Percentiles rank a stretch among this genome's conserved stretches.
phyloP scores from a whole-genome alignment of 2,888 invertebrate species.

The Acronicta leporina region DNA sequence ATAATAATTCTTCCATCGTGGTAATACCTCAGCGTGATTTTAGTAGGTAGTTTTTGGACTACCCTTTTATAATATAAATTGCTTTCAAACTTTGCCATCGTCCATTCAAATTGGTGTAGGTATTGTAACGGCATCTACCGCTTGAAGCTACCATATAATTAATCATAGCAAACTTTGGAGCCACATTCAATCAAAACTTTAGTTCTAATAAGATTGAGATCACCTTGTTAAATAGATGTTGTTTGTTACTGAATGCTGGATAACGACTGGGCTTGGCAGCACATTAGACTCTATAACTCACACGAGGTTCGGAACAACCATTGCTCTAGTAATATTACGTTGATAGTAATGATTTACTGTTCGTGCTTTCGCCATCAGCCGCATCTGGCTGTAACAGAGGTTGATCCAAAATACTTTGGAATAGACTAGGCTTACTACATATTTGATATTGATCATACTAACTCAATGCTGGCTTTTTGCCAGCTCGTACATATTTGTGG shows the following conservation, averaged over 20 bases:
- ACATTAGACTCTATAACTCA: conserved; percentile 25
- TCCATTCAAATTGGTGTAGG: neutral
- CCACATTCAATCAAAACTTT: conserved; percentile 6
- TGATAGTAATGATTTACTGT: neutral
- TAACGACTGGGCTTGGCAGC: conserved; percentile 17
- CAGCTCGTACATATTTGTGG: conserved; percentile 1
- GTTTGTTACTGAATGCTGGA: conserved; percentile 1
- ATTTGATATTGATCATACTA: neutral
- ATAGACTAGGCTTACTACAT: neutral
- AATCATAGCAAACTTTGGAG: conserved; percentile 5
- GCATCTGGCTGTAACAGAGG: neutral
- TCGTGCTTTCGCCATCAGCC: neutral
- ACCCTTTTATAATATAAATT: conserved; percentile 4
- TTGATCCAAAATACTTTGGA: conserved; percentile 1
- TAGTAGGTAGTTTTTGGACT: neutral
- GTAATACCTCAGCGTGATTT: neutral
- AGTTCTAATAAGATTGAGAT: conserved; percentile 4
- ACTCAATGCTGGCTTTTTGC: conserved; percentile 5
- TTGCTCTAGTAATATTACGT: neutral
- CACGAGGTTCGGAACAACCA: neutral
- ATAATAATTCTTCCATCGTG: too few relatives aligned
- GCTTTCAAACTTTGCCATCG: conserved; percentile 1
- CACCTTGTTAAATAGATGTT: conserved; percentile 12
- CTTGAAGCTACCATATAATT: conserved; percentile 9
- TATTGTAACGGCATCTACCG: neutral